phyloP scores from a whole-genome alignment of 2,797 vertebrate genomes.

The Parauchenoglanis punctatus region DNA sequence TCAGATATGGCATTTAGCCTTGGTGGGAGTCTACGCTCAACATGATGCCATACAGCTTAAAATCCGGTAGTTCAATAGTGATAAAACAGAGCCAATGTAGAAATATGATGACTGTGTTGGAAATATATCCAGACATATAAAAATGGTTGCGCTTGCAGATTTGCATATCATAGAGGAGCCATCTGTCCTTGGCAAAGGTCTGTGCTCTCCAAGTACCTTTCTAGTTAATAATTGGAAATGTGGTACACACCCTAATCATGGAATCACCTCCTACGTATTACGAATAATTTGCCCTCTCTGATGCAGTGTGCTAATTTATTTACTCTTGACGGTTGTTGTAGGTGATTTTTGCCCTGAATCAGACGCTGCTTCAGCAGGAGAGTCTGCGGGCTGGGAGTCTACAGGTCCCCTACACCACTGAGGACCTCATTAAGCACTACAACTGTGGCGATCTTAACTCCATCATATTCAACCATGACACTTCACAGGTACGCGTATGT shows the following conservation, averaged over 20 bases:
- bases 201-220: background rate
- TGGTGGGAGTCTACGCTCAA: too few relatives aligned
- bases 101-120: too few relatives aligned
- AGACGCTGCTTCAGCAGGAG: slow-evolving; percentile 88
- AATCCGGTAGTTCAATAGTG: too few relatives aligned
- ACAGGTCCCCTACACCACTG: slow-evolving; percentile 82
- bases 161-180: too few relatives aligned
- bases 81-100: too few relatives aligned
- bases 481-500: slow-evolving; percentile 77
- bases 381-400: slow-evolving; percentile 82
- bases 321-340: slow-evolving; percentile 50
- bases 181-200: too few relatives aligned
- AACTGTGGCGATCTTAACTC: slow-evolving; percentile 90
- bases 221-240: background rate
- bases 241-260: background rate
- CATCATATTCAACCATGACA: slow-evolving; percentile 87
- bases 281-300: background rate
- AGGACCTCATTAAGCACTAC: slow-evolving; percentile 90
- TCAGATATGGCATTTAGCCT: too few relatives aligned
- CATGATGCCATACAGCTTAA: too few relatives aligned
- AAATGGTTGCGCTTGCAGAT: too few relatives aligned
- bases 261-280: background rate
- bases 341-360: slow-evolving; percentile 92
- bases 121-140: too few relatives aligned
- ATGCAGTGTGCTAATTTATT: background rate